phyloP scores from a whole-genome alignment of 2,797 vertebrate genomes.

The Acipenser ruthenus region DNA sequence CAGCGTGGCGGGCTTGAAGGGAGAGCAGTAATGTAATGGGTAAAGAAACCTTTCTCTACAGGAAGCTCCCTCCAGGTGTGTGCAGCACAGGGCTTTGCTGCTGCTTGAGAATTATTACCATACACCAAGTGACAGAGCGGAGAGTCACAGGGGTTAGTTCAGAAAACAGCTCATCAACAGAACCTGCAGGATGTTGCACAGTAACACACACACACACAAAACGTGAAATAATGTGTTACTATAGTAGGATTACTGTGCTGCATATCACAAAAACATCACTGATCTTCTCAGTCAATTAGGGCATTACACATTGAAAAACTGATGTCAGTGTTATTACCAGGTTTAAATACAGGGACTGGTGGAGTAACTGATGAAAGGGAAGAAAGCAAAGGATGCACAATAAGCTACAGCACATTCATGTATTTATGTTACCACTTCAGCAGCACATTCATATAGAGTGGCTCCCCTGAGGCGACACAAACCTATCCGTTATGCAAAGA shows the following conservation, averaged over 20 bases:
- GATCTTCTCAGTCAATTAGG: not conserved
- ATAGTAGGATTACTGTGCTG: not conserved
- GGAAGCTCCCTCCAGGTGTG: not conserved
- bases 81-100: not conserved
- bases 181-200: not conserved
- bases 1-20: no score
- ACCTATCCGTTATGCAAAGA: no score
- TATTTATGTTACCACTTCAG: no score
- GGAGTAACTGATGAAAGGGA: no score
- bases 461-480: no score
- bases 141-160: not conserved
- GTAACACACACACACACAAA: slow-evolving; percentile 5
- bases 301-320: no score
- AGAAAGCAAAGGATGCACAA: no score
- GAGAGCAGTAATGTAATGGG: not conserved
- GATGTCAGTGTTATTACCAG: no score
- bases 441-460: no score
- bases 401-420: no score
- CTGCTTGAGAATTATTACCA: not conserved
- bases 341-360: no score
- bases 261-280: not conserved
- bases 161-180: not conserved
- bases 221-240: not conserved
- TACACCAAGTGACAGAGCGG: not conserved
- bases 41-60: not conserved